Conservation (phyloP, 2,888 invertebrate genomes). For the Cacoxenus indagator region DNA sequence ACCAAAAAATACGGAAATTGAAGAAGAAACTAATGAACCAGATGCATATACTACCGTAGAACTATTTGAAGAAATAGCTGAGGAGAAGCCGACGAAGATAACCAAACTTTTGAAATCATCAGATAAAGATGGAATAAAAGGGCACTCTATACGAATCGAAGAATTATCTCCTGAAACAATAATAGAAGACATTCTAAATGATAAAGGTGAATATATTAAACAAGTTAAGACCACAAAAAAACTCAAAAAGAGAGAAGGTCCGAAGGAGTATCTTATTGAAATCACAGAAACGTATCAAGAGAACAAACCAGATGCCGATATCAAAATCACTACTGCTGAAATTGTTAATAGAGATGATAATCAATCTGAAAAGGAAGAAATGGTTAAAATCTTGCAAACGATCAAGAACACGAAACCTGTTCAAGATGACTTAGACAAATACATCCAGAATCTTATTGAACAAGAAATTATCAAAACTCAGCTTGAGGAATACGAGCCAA, state of each 20-base stretch:
- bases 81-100: slow-evolving; percentile 26
- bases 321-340: slow-evolving; percentile 67
- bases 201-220: slow-evolving; percentile 57
- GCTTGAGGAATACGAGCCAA: slow-evolving; percentile 68
- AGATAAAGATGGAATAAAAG: slow-evolving; percentile 25
- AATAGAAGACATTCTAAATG: slow-evolving; percentile 66
- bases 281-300: slow-evolving; percentile 68
- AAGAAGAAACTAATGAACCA: slow-evolving; percentile 57
- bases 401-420: slow-evolving; percentile 58
- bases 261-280: slow-evolving; percentile 68
- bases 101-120: slow-evolving; percentile 35
- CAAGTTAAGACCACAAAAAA: slow-evolving; percentile 63
- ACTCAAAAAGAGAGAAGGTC: slow-evolving; percentile 67
- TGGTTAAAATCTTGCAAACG: slow-evolving; percentile 53
- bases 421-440: slow-evolving; percentile 64
- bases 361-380: slow-evolving; percentile 26
- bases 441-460: slow-evolving; percentile 65
- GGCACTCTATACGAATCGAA: slow-evolving; percentile 45
- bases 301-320: slow-evolving; percentile 67
- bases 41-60: background rate
- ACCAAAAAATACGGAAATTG: slow-evolving; percentile 63
- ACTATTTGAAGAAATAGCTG: background rate
- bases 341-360: slow-evolving; percentile 40
- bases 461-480: slow-evolving; percentile 68
- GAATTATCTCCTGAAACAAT: slow-evolving; percentile 64